Base-by-base conservation (phyloP, 2,888 invertebrate species). In the Bellardia bayeri region DNA sequence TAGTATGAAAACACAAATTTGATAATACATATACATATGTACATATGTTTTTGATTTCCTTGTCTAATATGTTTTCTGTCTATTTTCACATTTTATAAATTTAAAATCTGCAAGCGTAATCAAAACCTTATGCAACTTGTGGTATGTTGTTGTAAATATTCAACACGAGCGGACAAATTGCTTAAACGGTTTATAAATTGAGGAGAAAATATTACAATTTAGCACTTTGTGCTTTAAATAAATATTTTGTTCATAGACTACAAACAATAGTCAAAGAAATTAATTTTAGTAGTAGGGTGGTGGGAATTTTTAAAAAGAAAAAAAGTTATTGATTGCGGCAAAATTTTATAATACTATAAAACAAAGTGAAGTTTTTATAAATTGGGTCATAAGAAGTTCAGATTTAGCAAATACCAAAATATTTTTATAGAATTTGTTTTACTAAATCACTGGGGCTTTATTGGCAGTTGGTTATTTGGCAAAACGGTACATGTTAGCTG, bases 221-320 rank as follows among this genome's bases (percentile, higher is more conserved):
- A 72, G 45, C 72, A 58, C 72, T 72, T 45, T 58, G 56, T 72
- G 58, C 45, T 16, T 74, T 33, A 40, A n/a, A 37, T 37, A 40
- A 40, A 33, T 37, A 30, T 37, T 56, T 13, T 42, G 13, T 61
- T 45, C n/a, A 30, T 5, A 13, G 42, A 58, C 1, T 40, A 42
- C 16, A 40, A 58, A 49, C 30, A 74, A 58, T 23, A 58, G n/a
- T 42, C 30, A 7, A 9, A 33, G 8, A 45, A 58, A 74, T 61
- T 74, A 49, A 45, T 74, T 23, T 33, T 33, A 1, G 14, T 13
- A 58, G 16, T 72, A 72, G 58, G 72, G 72, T 3, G 13, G 40
- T 14, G 2, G 13, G 4, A 13, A 7, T 23, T 37, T 63, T n/a
- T 51, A 1, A 51, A 40, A 3, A 45, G 0, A 13, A 13, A 13